Base-by-base conservation (phyloP, 92 coral and sea anemone genomes). In the Porites rus region DNA sequence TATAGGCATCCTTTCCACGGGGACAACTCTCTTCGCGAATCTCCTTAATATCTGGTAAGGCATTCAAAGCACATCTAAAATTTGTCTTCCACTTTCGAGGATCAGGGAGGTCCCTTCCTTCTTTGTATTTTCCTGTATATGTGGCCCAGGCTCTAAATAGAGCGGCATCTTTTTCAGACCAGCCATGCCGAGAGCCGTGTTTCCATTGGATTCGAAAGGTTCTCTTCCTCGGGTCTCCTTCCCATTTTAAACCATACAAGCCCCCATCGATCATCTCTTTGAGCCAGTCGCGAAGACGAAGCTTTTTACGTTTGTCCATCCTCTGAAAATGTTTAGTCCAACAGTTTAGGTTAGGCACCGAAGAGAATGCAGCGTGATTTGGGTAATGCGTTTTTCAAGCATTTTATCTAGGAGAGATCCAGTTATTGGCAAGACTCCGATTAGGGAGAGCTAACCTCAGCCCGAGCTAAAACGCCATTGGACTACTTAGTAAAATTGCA, bases 51-150 rank as follows among this genome's bases (percentile, higher is more conserved):
- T 91, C 93, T 0, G 91, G 91, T 17, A 91, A 72, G 1, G 96
- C 92, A 50, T 93, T 93, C 65, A 93, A 65, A 1, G 94, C 92
- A 21, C 96, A 93, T 11, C 96, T 85, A 68, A 93, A 91, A 70
- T 91, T 93, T 6, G 94, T 89, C 75, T 93, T 93, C 96, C 94
- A 91, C 6, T 92, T 87, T 1, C 22, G 19, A 1, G 92, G 92
- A 68, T 91, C 25, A 24, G 25, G 25, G 25, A 24, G 25, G 25
- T 24, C 25, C 25, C 25, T 24, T 24, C 25, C 25, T 24, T 24
- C 46, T 31, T n/a, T 85, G 74, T 20, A 91, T 46, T 78, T 91
- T n/a, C 94, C 94, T 19, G 96, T 88, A 51, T 91, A 74, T 2
- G 51, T 54, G 6, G 96, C 96, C 96, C 96, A 93, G 56, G 81